Evolutionary conservation across 2,797 vertebrate genomes (phyloP), one percentile per base, ranked within the genome.

Genomic region (Antennarius maculatus): DNA sequence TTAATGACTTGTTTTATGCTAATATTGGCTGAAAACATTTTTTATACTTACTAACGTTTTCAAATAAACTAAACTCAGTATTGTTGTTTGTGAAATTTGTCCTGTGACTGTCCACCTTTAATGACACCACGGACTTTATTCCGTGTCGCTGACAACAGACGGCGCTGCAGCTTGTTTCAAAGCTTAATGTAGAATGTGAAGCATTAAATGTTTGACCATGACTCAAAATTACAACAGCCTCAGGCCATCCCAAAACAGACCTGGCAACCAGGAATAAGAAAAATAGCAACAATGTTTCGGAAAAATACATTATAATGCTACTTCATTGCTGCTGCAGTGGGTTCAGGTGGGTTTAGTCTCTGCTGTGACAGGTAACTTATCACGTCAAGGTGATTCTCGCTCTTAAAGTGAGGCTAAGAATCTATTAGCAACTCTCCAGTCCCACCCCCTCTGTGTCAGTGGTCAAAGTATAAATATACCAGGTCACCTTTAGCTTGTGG

Each of bases 391-490:
- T 42, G 23, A 64, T 7, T 6, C 4, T 27, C 23, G 23, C 23
- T 23, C 23, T 23, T 23, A 23, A 23, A 23, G 23, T 14, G 14
- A 34, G 31, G 31, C 31, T 34, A 6, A 34, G 5, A 34, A 8
- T 6, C 3, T 34, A 8, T 34, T 34, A 1, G 23, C 18, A 61
- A 62, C 5, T 41, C 48, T 50, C 23, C 5, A 45, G 78, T 76
- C 77, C 92, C 88, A 8, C 91, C 94, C 92, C 89, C 69, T 77
- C 77, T 86, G 88, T 91, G 88, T 81, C 65, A 88, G 85, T 88
- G 87, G 88, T 92, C 88, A 82, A 92, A 91, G 92, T 93, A 94
- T 93, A 94, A 95, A 94, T 94, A 86, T 90, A 92, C 88, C 89
- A 89, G 82, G 88, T 88, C 91, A 92, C 89, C 92, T 93, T 91